phyloP scores from a whole-genome alignment of 1,140 invertebrate genomes.

The Leptinotarsa defecta region DNA sequence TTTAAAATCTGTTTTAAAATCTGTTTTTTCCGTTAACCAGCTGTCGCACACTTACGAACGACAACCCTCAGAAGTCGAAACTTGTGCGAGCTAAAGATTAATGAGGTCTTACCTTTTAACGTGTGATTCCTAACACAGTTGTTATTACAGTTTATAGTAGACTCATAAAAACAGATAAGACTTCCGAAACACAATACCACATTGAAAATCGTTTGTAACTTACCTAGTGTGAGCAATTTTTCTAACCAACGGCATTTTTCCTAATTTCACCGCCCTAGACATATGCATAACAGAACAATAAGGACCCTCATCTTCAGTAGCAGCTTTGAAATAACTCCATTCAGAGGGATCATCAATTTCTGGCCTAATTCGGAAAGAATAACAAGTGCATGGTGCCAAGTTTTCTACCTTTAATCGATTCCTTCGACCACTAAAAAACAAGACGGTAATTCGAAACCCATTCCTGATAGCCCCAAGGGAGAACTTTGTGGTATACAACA shows the following conservation, averaged over 20 bases:
- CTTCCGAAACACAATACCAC: too few relatives aligned
- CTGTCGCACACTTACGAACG: too few relatives aligned
- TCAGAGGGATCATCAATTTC: slow-evolving; percentile 21
- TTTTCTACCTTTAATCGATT: slow-evolving; percentile 35
- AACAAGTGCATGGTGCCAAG: slow-evolving; percentile 45
- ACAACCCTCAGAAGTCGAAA: too few relatives aligned
- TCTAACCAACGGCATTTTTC: slow-evolving; percentile 42
- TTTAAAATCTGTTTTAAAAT: too few relatives aligned
- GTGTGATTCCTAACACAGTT: too few relatives aligned
- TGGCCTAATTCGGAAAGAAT: slow-evolving; percentile 43
- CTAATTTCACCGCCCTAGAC: slow-evolving; percentile 42
- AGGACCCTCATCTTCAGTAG: slow-evolving; percentile 39
- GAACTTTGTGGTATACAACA: neutral
- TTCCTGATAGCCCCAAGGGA: neutral
- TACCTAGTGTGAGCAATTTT: slow-evolving; percentile 42
- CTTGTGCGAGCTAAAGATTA: too few relatives aligned
- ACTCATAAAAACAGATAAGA: too few relatives aligned
- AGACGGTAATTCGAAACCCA: slow-evolving; percentile 4
- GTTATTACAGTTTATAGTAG: too few relatives aligned
- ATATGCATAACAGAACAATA: slow-evolving; percentile 44
- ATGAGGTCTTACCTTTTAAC: too few relatives aligned
- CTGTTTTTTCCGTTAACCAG: too few relatives aligned
- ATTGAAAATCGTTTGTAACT: neutral
- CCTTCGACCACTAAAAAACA: slow-evolving; percentile 42
- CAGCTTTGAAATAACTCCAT: slow-evolving; percentile 45